A percentile compares a stretch with the other conserved stretches of the same genome.
These are phyloP conservation scores for Amblyteles armatorius DNA, from an alignment of 2,888 invertebrate species.

Conservation along the genomic window DNA sequence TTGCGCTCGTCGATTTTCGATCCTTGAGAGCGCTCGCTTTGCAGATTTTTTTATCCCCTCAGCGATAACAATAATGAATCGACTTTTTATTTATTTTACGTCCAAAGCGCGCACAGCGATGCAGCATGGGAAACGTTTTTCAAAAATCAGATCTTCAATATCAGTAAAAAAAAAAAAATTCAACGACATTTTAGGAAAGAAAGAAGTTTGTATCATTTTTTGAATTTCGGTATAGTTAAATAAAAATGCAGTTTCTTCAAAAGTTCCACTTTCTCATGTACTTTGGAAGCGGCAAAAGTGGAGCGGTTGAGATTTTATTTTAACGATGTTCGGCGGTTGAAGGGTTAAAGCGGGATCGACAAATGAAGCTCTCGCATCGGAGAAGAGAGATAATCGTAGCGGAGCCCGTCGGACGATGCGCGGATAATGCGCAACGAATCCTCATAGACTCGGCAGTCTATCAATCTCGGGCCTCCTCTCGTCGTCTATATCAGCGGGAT, in stretches of 20 bases:
- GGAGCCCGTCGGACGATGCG: not conserved
- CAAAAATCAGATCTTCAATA: not conserved
- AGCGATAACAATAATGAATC: constrained; percentile 17
- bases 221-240: too few relatives aligned
- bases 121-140: too few relatives aligned
- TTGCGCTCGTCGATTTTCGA: constrained; percentile 9
- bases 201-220: too few relatives aligned
- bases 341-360: not conserved
- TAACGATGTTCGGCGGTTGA: too few relatives aligned
- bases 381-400: constrained; percentile 13
- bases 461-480: constrained; percentile 49
- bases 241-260: too few relatives aligned
- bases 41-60: not conserved
- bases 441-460: constrained; percentile 50
- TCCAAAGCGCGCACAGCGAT: not conserved
- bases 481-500: constrained; percentile 58
- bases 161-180: not conserved
- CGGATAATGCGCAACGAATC: constrained; percentile 13
- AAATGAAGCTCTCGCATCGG: not conserved
- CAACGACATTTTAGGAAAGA: too few relatives aligned
- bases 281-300: not conserved
- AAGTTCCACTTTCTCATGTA: not conserved
- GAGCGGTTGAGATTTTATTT: too few relatives aligned
- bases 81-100: constrained; percentile 1
- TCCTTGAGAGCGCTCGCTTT: not conserved